Percentiles rank a stretch among this genome's conserved stretches.
These are phyloP conservation scores for Uropetala carovei DNA, from an alignment of 2,888 invertebrate genomes.

Conservation along the genomic window DNA sequence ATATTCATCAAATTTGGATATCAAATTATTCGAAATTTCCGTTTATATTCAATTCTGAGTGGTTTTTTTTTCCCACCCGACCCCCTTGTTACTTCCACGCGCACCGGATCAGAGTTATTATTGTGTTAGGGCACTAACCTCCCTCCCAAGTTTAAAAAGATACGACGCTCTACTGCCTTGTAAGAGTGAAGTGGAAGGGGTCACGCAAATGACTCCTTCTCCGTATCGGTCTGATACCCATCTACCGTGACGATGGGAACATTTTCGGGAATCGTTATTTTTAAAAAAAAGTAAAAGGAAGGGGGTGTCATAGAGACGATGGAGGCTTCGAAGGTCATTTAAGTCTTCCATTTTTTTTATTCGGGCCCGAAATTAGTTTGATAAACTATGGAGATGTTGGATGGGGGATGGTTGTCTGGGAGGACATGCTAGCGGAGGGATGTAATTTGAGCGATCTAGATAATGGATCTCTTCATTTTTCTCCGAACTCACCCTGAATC, in stretches of 20 bases:
- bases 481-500: conserved; percentile 7
- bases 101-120: not conserved
- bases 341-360: not conserved
- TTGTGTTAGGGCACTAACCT: not conserved
- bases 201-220: conserved; percentile 48
- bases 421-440: not conserved
- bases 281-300: not conserved
- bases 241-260: conserved; percentile 26
- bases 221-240: conserved; percentile 1
- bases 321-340: conserved; percentile 28
- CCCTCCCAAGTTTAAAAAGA: not conserved
- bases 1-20: too few species aligned
- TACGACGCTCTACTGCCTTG: not conserved
- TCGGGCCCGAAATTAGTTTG: conserved; percentile 36
- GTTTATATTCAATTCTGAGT: not conserved
- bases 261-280: conserved; percentile 15
- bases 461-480: conserved; percentile 12
- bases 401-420: not conserved
- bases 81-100: not conserved
- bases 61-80: not conserved
- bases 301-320: conserved; percentile 54
- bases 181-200: not conserved
- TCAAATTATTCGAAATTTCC: too few species aligned
- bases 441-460: conserved; percentile 46
- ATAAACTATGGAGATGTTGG: conserved; percentile 33